phyloP scores from a whole-genome alignment of 2,797 vertebrate genomes.

The Smutsia gigantea region DNA sequence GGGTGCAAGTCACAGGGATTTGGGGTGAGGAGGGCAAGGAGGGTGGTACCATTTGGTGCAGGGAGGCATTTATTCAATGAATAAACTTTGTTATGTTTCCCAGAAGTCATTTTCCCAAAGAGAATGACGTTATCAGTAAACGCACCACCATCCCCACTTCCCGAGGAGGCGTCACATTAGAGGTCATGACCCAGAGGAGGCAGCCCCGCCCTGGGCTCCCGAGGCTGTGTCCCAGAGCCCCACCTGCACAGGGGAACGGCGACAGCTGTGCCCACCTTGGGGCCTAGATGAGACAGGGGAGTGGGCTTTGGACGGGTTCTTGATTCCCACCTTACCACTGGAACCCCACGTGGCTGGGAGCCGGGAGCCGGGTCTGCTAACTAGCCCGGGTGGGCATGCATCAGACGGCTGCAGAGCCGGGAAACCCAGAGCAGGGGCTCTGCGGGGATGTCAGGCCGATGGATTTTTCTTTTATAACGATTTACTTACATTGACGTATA shows the following conservation, averaged over 20 bases:
- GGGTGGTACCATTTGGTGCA: too few relatives aligned
- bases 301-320: rapidly evolving
- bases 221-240: background rate
- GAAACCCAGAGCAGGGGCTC: too few relatives aligned
- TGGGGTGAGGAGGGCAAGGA: rapidly evolving
- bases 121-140: rapidly evolving
- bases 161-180: rapidly evolving
- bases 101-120: background rate
- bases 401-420: too few relatives aligned
- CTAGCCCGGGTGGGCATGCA: too few relatives aligned
- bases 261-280: rapidly evolving
- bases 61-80: background rate
- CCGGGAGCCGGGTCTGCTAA: background rate
- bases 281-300: rapidly evolving
- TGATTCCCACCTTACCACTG: rapidly evolving
- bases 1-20: too few relatives aligned
- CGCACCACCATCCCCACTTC: rapidly evolving
- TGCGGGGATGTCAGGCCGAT: too few relatives aligned
- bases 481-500: too few relatives aligned
- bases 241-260: background rate
- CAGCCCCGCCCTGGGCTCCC: background rate
- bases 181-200: rapidly evolving
- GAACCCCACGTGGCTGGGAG: background rate
- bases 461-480: background rate
- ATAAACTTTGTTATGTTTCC: background rate